These are phyloP conservation scores for Melanotaenia trifasciata DNA, from an alignment of 2,797 vertebrate species.

Conservation along the genomic window DNA sequence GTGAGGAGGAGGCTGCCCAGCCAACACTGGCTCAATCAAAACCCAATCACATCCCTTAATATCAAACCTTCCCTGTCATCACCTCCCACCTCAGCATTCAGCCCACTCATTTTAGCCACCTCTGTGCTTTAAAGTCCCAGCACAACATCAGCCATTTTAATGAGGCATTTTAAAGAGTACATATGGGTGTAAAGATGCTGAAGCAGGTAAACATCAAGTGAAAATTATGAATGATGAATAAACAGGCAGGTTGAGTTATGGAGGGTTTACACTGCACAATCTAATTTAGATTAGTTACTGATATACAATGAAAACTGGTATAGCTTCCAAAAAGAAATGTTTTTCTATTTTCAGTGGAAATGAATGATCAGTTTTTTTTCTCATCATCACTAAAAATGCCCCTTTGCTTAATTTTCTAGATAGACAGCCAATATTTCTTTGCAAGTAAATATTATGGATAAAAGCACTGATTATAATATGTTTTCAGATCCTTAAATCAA, in stretches of 20 bases:
- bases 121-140: conserved; percentile 27
- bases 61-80: conserved; percentile 39
- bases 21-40: conserved; percentile 64
- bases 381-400: conserved; percentile 1
- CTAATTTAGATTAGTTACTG: conserved; percentile 1
- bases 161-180: conserved; percentile 4
- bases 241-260: neutral
- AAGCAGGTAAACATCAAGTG: neutral
- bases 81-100: conserved; percentile 35
- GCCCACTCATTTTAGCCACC: conserved; percentile 19
- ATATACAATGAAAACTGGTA: neutral
- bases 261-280: conserved; percentile 1
- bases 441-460: neutral
- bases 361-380: conserved; percentile 29
- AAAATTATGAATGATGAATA: conserved; percentile 6
- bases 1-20: conserved; percentile 4
- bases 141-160: conserved; percentile 25
- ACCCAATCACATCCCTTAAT: conserved; percentile 63
- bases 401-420: conserved; percentile 14
- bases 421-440: neutral
- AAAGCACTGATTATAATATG: neutral
- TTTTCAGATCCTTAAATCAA: conserved; percentile 24
- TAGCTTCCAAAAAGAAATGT: conserved; percentile 3
- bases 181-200: neutral
- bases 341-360: conserved; percentile 25